Percentiles rank a stretch among this genome's conserved stretches.
These are phyloP conservation scores for Lacerta bilineata DNA, from an alignment of 2,797 vertebrate species.

Conservation along the genomic window DNA sequence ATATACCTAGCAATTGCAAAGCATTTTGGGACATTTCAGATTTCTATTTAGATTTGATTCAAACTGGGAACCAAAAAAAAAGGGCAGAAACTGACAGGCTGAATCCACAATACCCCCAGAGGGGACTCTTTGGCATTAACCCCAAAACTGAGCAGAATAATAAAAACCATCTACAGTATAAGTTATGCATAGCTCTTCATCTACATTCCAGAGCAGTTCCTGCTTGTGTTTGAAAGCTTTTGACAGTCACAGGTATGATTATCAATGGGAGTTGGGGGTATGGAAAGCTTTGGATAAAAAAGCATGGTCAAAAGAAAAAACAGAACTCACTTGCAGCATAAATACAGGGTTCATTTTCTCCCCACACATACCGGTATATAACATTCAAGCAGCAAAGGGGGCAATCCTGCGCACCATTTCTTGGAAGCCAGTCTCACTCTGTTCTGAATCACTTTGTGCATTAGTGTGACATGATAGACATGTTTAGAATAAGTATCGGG, in stretches of 20 bases:
- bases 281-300: too few species aligned
- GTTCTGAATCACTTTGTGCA: not conserved
- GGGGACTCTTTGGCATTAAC: not conserved
- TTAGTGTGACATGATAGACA: too few species aligned
- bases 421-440: not conserved
- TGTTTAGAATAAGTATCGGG: too few species aligned
- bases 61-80: not conserved
- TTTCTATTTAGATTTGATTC: not conserved
- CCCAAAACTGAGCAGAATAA: not conserved
- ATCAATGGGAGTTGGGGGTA: too few species aligned
- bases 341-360: too few species aligned
- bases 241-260: not conserved
- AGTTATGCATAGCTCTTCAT: not conserved
- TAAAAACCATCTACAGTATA: not conserved
- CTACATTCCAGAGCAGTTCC: not conserved
- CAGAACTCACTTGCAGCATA: not conserved
- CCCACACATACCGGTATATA: too few species aligned
- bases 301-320: not conserved
- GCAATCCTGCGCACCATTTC: not conserved
- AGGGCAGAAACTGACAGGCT: not conserved
- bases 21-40: not conserved
- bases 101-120: not conserved
- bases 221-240: not conserved
- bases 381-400: not conserved
- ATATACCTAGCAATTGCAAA: not conserved